Base-by-base conservation (phyloP, 1,140 invertebrate species). In the Ladona fulva region DNA sequence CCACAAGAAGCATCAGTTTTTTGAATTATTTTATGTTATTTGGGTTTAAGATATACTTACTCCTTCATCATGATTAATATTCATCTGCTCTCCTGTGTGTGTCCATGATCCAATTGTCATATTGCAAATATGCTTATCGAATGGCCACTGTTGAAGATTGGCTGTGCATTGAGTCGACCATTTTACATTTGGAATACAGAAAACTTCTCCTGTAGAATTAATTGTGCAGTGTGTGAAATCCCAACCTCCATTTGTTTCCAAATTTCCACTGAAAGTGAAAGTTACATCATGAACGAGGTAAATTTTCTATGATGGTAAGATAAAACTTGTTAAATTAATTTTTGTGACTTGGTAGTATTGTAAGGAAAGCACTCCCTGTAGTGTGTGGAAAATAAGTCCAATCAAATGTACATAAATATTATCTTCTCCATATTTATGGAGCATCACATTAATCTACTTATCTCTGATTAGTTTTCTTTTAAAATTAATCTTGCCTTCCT, bases 51-150 rank as follows among this genome's bases (percentile, higher is more conserved):
- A 66, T 16, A 66, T 66, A 66, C 52, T 66, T 19, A 66, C 52
- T 22, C 52, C 52, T 6, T 12, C 52, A 66, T 66, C 52, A 3
- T 66, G n/a, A 19, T 16, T 3, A 22, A 89, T 86, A 79, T 88
- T 85, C 12, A 75, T 42, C 24, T 19, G 19, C 8, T 75, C 29
- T 19, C 74, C 74, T 16, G 85, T 86, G 77, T 90, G 86, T 78
- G 87, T 85, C 90, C 90, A 91, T 0, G 88, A 87, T 1, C 88
- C 87, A 78, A 88, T 85, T 37, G 83, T 83, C 14, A 89, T 74
- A 0, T 83, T 83, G 79, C 88, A 89, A 42, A 85, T 87, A 82
- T 89, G 88, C 19, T 78, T 79, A 79, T 89, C 88, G 78, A 87
- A 89, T 0, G 88, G 88, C 84, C 86, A 89, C 42, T 82, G 84